Evolutionary conservation across 2,888 invertebrate genomes (phyloP).

Genomic region (Lumbricus terrestris): DNA sequence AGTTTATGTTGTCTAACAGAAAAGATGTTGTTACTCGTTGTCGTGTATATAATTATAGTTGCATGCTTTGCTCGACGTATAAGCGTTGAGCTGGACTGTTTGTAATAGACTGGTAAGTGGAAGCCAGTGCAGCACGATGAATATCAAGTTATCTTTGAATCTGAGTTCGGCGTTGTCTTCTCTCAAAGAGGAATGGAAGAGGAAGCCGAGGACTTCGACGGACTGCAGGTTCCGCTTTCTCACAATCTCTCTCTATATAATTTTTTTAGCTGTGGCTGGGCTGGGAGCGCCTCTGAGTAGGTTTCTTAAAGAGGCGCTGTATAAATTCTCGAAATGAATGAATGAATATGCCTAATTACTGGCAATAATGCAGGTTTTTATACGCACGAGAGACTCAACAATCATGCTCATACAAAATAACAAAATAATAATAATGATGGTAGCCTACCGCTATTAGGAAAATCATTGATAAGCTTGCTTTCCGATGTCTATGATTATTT

Average conservation of each 20-base stretch:
- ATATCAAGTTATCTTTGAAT: background rate
- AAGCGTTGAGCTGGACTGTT: background rate
- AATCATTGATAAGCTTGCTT: background rate
- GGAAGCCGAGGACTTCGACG: background rate
- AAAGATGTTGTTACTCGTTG: background rate
- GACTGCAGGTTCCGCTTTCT: background rate
- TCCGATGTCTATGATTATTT: background rate
- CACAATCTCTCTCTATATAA: background rate
- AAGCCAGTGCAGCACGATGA: conserved; percentile 6
- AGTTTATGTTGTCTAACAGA: background rate
- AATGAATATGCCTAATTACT: no score
- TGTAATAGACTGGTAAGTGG: background rate
- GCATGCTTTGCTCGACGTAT: no score
- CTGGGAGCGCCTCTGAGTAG: no score
- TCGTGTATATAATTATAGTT: background rate
- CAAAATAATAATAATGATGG: no score
- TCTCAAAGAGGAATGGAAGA: conserved; percentile 6
- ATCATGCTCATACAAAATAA: no score
- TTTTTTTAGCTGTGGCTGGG: no score
- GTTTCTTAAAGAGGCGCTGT: no score
- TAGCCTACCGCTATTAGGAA: background rate
- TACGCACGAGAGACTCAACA: background rate
- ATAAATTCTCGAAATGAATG: no score
- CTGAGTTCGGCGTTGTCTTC: background rate
- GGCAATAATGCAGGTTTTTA: background rate